Evolutionary conservation across 2,888 invertebrate species (phyloP), one percentile per base, ranked within the genome.

Genomic region (Leucophenga maculata): DNA sequence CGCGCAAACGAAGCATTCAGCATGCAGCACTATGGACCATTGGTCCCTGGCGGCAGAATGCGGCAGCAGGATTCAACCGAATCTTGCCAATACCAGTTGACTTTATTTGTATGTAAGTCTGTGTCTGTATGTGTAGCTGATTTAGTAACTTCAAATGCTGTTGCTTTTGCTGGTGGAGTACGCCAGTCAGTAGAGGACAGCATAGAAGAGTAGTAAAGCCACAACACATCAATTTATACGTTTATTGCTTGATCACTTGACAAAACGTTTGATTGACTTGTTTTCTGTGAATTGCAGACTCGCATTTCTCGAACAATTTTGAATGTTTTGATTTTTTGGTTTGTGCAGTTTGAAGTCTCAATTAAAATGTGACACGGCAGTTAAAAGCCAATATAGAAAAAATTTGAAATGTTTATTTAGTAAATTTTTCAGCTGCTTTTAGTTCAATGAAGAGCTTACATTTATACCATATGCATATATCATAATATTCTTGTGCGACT

Each of bases 181-280:
- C 26, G 26, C 26, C 3, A 39, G 11, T 6, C 39, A 39, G 39
- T 39, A 39, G 11, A 39, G 39, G 39, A 39, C 39, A 39, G 11
- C 8, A 39, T 11, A 39, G 11, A 8, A 39, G 39, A 39, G 18
- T 6, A 54, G 54, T 22, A 54, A 54, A 20, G 54, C 39, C 39
- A 39, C 39, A 39, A 39, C 20, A 64, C 62, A 64, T 64, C 62
- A 64, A 64, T 64, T 64, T 64, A 32, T 46, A 48, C 48, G 62
- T 64, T 64, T 64, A 64, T 64, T 64, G 62, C 48, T 46, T 64
- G 62, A 64, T 64, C 62, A 48, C 46, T 64, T 64, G 62, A 64
- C 62, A 64, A 64, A 64, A 64, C 46, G 48, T 64, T 64, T 64
- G 62, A 64, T 64, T 64, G 46, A 64, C 62, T 64, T 64, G 48